phyloP scores from a whole-genome alignment of 2,888 invertebrate genomes.

The Platerodrilus igneus region DNA sequence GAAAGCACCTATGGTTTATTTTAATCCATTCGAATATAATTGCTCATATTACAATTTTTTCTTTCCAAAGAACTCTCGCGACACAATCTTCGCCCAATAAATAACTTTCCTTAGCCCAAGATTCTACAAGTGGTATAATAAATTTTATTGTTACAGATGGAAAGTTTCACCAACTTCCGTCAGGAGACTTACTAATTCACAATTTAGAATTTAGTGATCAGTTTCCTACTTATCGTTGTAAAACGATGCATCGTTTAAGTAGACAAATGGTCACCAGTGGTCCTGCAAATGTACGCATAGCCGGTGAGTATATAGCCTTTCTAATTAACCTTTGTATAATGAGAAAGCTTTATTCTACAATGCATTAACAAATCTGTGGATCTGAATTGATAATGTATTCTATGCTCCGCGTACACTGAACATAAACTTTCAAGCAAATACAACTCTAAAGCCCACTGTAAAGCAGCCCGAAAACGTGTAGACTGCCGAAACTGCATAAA shows the following conservation, averaged over 20 bases:
- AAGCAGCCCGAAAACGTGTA: no score
- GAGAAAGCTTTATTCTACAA: no score
- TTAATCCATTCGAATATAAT: no score
- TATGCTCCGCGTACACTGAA: no score
- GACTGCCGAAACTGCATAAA: no score
- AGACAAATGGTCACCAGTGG: constrained; percentile 66
- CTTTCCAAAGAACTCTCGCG: no score
- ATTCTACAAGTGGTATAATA: no score
- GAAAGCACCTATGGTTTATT: no score
- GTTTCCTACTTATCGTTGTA: constrained; percentile 66
- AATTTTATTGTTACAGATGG: constrained; percentile 57
- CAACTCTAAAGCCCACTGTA: no score
- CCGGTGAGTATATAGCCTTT: constrained; percentile 60
- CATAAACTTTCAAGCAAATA: no score
- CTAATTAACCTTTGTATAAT: no score
- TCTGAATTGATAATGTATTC: background rate
- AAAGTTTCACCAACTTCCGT: constrained; percentile 69
- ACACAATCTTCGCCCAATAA: background rate
- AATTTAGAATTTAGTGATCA: constrained; percentile 70
- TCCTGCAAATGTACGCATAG: constrained; percentile 64
- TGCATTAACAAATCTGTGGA: background rate
- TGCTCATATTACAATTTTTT: no score
- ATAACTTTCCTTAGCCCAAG: background rate
- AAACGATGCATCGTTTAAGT: constrained; percentile 69
- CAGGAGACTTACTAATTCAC: constrained; percentile 69